Base-by-base conservation (phyloP, 2,797 vertebrate species). In the Muraenolepis orangiensis region DNA sequence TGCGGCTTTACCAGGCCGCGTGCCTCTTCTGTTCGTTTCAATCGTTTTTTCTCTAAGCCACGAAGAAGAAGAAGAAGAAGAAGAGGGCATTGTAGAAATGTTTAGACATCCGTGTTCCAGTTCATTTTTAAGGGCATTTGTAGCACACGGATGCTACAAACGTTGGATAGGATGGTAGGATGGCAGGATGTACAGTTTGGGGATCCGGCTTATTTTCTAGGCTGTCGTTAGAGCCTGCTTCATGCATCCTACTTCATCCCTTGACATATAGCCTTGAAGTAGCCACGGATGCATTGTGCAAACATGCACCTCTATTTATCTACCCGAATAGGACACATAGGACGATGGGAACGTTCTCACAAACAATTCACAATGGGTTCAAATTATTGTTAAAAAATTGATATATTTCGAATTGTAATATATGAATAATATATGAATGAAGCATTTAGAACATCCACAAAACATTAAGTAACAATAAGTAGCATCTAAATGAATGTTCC, bases 141-240 rank as follows among this genome's bases (percentile, higher is more conserved):
- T 57, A 57, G 23, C 51, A 57, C n/a, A 57, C 51, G 51, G 51
- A 23, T 23, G 20, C 51, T n/a, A n/a, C n/a, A n/a, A 23, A 7
- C 51, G n/a, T 57, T 57, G 51, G 20, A 38, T 73, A 67, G 69
- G n/a, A n/a, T n/a, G n/a, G n/a, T n/a, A n/a, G n/a, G n/a, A n/a
- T n/a, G 64, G 79, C 83, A 76, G 80, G 76, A 68, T 76, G 70
- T 83, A 77, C 71, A 79, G 75, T 72, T 86, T 79, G 64, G 77
- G 81, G 78, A 69, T 85, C 80, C 80, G 76, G 81, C 72, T 85
- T 88, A 42, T 82, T 81, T 61, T 32, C 18, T 76, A 46, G 69
- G 29, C 79, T 66, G 74, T 18, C 31, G 26, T 36, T 69, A 73
- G 34, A 74, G 76, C 71, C 70, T 4, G 28, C 26, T 28, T 70